Evolutionary conservation across 2,113 vertebrate species (phyloP).

Genomic region (Turnix velox): DNA sequence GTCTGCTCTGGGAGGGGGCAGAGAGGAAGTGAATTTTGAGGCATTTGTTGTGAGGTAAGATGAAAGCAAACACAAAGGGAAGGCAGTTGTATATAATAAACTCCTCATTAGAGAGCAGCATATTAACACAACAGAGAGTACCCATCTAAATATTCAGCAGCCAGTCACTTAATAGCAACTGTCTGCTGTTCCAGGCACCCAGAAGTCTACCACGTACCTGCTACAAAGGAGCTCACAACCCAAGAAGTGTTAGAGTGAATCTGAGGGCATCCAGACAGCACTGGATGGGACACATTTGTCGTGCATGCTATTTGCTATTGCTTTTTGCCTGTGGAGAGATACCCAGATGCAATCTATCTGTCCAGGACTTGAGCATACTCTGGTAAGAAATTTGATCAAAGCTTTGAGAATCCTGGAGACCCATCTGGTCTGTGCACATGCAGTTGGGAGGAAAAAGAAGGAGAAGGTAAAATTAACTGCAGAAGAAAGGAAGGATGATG

Average conservation of each 20-base stretch:
- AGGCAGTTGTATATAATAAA: not conserved
- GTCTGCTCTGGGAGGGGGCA: not conserved
- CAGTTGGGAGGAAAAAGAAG: not conserved
- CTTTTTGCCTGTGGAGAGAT: not conserved
- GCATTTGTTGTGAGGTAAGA: not conserved
- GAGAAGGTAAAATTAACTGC: not conserved
- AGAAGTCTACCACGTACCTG: not conserved
- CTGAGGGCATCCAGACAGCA: not conserved
- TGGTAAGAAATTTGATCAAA: not conserved
- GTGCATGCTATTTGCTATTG: not conserved
- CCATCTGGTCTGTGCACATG: fast-evolving
- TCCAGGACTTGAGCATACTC: fast-evolving
- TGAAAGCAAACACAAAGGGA: too few relatives aligned
- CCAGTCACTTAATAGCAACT: not conserved
- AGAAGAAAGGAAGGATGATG: not conserved
- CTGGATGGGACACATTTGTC: not conserved
- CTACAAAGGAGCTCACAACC: not conserved
- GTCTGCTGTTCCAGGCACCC: not conserved
- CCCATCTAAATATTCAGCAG: not conserved
- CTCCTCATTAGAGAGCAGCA: not conserved
- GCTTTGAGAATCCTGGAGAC: not conserved
- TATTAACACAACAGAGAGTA: not conserved
- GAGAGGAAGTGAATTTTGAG: not conserved
- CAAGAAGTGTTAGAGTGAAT: not conserved
- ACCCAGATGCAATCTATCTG: not conserved